Base-by-base conservation (phyloP, 2,113 vertebrate genomes). In the Callipepla squamata region DNA sequence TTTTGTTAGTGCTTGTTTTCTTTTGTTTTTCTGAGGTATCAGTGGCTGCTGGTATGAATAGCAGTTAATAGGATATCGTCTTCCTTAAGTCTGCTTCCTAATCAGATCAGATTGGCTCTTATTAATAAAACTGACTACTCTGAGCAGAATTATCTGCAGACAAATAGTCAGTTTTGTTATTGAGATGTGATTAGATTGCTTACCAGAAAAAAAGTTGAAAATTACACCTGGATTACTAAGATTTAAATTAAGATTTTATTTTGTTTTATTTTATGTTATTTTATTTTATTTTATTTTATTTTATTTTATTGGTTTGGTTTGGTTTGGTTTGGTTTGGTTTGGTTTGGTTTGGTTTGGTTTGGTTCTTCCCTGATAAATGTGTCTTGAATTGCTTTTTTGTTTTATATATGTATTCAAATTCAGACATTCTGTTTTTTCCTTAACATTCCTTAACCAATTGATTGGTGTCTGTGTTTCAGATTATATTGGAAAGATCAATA, bases 131-230 rank as follows among this genome's bases (percentile, higher is more conserved):
- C 40, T 87, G 86, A 92, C 91, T 92, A 72, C 55, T 89, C 25
- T 82, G 70, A 91, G 42, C 26, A 92, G 75, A 92, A 93, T n/a
- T 89, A 66, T 79, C 85, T 91, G 58, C 66, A 77, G 70, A 51
- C 91, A 94, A 94, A 95, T 85, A 91, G 93, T 80, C 86, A 85
- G 74, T 80, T 95, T 85, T 89, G 26, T 91, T 95, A 91, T 77
- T 85, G 74, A 79, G 81, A 95, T 89, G 63, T 79, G 58, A 96
- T 95, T 91, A 90, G 90, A 89, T 76, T 90, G 80, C 73, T 80
- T 73, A 69, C 79, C 75, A 63, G 76, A 91, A 83, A 4, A 51
- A 53, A 53, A 53, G 26, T 3, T 67, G 83, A n/a, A 88, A 90
- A 87, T 89, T 81, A 62, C 32, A 80, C 23, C 38, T 79, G n/a